These are phyloP conservation scores for Otolemur garnettii DNA, from an alignment of 2,113 vertebrate genomes.

Conservation along the genomic window DNA sequence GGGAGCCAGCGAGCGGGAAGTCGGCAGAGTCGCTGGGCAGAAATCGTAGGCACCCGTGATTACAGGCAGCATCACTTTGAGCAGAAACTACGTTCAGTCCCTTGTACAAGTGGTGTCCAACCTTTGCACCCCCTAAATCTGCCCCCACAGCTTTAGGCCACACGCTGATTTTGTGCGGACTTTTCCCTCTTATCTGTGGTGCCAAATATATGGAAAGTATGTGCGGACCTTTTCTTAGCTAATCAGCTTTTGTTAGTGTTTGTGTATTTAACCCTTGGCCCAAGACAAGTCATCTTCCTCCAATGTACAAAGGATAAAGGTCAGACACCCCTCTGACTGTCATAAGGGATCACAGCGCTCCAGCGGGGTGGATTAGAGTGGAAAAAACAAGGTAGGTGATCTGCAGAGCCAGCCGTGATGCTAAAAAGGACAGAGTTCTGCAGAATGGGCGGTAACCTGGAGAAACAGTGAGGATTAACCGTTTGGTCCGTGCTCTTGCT, in stretches of 20 bases:
- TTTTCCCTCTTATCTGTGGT: no score
- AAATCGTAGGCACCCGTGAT: not conserved
- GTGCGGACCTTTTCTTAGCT: no score
- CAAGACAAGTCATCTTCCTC: no score
- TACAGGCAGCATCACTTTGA: not conserved
- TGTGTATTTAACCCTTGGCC: no score
- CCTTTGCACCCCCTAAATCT: no score
- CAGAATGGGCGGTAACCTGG: not conserved
- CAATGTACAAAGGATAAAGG: no score
- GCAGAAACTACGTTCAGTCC: not conserved
- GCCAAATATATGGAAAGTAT: no score
- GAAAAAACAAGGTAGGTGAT: rapidly evolving
- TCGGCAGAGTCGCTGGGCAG: not conserved
- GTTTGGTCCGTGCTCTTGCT: not conserved
- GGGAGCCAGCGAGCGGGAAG: not conserved
- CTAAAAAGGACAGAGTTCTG: rapidly evolving
- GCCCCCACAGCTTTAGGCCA: no score
- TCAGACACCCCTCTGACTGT: no score
- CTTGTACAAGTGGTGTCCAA: not conserved
- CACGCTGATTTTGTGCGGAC: no score
- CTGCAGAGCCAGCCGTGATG: not conserved
- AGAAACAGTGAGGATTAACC: not conserved
- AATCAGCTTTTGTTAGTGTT: no score
- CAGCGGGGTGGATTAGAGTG: rapidly evolving
- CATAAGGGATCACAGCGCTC: no score